These are phyloP conservation scores for Centruroides sculpturatus DNA, from an alignment of 1,140 invertebrate genomes.

Conservation along the genomic window DNA sequence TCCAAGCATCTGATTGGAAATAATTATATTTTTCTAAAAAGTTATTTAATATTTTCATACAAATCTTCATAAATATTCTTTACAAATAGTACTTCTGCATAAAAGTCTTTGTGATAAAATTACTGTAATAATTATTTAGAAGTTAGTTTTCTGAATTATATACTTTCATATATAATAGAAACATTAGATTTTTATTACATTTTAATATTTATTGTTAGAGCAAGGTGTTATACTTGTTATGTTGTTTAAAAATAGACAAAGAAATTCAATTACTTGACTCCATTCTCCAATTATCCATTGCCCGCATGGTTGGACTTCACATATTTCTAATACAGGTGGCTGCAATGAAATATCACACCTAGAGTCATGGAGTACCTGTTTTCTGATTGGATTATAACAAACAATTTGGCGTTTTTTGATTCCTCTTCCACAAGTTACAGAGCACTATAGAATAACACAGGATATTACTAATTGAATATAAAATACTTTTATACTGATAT, in stretches of 20 bases:
- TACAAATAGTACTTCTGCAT: no score
- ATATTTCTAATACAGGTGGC: slow-evolving; percentile 24
- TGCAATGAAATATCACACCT: slow-evolving; percentile 23
- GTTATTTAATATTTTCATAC: no score
- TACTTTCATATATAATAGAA: no score
- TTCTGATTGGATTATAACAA: slow-evolving; percentile 25
- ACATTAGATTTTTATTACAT: no score
- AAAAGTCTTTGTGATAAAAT: no score
- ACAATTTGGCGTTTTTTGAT: slow-evolving; percentile 26
- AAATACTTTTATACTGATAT: background rate
- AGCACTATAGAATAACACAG: slow-evolving; percentile 15
- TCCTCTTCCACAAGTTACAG: slow-evolving; percentile 19
- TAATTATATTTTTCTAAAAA: no score
- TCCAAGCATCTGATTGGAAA: no score
- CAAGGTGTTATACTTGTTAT: no score
- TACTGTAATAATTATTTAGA: no score
- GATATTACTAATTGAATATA: background rate
- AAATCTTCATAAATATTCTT: no score
- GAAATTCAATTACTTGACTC: slow-evolving; percentile 26
- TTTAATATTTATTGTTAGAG: no score
- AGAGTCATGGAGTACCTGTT: slow-evolving; percentile 18
- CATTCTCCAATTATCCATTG: slow-evolving; percentile 32
- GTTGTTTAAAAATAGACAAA: background rate
- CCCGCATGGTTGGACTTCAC: slow-evolving; percentile 25
- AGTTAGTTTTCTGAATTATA: no score